Evolutionary conservation across 2,888 invertebrate genomes (phyloP).

Genomic region (Yponomeuta evonymella): DNA sequence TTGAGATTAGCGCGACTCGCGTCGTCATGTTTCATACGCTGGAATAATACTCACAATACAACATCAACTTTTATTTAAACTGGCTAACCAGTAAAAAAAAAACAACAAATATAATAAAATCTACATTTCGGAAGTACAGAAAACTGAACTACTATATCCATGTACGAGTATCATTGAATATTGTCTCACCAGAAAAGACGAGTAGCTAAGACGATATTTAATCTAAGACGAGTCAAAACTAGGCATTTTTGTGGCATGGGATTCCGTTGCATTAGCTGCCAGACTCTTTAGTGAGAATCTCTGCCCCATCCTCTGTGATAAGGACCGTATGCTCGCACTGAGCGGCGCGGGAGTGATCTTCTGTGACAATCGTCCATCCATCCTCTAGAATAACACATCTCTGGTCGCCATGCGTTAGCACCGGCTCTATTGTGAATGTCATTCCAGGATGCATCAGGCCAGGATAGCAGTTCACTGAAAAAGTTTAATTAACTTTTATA

Average conservation of each 20-base stretch:
- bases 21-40: too few species aligned
- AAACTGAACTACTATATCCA: too few species aligned
- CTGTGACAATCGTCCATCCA: slow-evolving; percentile 93
- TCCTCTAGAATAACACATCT: slow-evolving; percentile 85
- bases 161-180: too few species aligned
- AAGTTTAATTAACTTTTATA: slow-evolving; percentile 17
- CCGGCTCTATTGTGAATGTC: slow-evolving; percentile 97
- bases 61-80: too few species aligned
- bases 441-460: slow-evolving; percentile 90
- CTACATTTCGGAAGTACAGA: too few species aligned
- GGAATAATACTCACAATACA: too few species aligned
- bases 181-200: too few species aligned
- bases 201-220: too few species aligned
- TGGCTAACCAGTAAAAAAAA: too few species aligned
- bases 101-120: too few species aligned
- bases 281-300: slow-evolving; percentile 81
- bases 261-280: neutral
- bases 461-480: slow-evolving; percentile 78
- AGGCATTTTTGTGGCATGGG: neutral
- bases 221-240: too few species aligned
- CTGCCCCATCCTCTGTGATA: slow-evolving; percentile 84
- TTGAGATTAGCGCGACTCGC: too few species aligned
- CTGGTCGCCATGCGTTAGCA: slow-evolving; percentile 83
- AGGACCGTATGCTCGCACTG: slow-evolving; percentile 95
- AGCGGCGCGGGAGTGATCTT: slow-evolving; percentile 88